Conservation (phyloP, 1,140 invertebrate genomes). For the Linepithema humile region DNA sequence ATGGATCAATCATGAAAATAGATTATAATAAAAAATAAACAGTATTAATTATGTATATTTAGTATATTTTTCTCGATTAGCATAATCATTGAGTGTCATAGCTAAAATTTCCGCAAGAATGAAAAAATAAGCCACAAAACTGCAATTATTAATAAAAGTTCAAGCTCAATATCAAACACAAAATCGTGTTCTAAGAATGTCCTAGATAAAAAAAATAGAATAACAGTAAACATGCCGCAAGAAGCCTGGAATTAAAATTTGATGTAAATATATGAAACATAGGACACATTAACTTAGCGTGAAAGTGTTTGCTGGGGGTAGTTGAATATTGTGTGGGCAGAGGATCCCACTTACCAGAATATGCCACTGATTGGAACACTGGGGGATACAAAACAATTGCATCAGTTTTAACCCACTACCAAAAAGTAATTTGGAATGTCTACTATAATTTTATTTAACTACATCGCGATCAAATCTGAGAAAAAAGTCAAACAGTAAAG, state of each 20-base stretch:
- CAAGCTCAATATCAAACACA: constrained; percentile 69
- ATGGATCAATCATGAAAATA: not conserved
- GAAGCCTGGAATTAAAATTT: constrained; percentile 71
- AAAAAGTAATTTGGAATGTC: constrained; percentile 55
- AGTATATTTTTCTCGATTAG: not conserved
- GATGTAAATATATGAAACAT: constrained; percentile 67
- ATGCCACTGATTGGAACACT: constrained; percentile 97
- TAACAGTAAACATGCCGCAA: constrained; percentile 77
- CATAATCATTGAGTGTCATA: constrained; percentile 13
- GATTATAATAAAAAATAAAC: not conserved
- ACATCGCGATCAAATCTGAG: too few species aligned
- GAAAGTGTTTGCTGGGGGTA: constrained; percentile 79
- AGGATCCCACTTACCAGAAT: constrained; percentile 93
- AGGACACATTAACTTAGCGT: constrained; percentile 80
- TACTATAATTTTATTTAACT: constrained; percentile 43
- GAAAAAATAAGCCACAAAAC: too few species aligned
- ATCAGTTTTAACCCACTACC: constrained; percentile 79
- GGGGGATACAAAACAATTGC: constrained; percentile 85
- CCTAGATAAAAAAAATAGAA: constrained; percentile 53
- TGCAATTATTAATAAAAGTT: constrained; percentile 67
- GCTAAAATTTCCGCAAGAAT: not conserved
- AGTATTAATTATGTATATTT: not conserved
- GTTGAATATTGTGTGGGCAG: constrained; percentile 81
- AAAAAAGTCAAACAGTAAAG: too few species aligned
- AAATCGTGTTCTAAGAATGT: constrained; percentile 51